Base-by-base conservation (phyloP, 1,140 invertebrate species). In the Lasioglossum baleicum region DNA sequence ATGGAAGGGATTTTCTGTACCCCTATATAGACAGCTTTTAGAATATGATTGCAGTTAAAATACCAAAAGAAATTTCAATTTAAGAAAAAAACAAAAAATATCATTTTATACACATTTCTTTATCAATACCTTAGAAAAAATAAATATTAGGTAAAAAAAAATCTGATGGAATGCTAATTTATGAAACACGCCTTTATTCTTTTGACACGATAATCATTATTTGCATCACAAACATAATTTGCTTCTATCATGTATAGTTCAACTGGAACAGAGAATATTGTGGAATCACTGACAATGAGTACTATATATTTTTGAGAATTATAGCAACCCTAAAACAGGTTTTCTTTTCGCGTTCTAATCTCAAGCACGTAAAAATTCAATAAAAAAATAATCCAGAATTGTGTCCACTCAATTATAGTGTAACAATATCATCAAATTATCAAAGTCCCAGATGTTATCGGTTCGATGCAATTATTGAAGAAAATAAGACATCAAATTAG, bases 281-380 rank as follows among this genome's bases (percentile, higher is more conserved):
- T 71, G 75, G 44, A 71, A 71, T 63, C 22, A 40, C 51, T 42
- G 68, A 77, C 22, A 40, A 40, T 42, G 68, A 77, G 58, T 78
- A 71, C 60, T 44, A 63, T 40, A 63, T 40, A 17, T 71, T 78
- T 64, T 56, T 17, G 48, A 79, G 51, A 73, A 48, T 56, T 73
- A 48, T 65, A 65, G 22, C 11, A 66, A 79, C 51, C 70, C 73
- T 79, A 79, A 66, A 73, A 79, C 76, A 79, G 69, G 51, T 66
- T 73, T 26, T 22, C 35, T 71, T 15, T 17, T 2, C 6, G 7
- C 53, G 7, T 42, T 53, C 11, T 48, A 71, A 26, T 64, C 40
- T 63, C 17, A 7, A 61, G 17, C 31, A 44, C 64, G 17, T 69
- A 44, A 78, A 58, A 73, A 73, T 42, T 64, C n/a, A 77, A 71